phyloP scores from a whole-genome alignment of 2,888 invertebrate species.

The Cordilura impudica region DNA sequence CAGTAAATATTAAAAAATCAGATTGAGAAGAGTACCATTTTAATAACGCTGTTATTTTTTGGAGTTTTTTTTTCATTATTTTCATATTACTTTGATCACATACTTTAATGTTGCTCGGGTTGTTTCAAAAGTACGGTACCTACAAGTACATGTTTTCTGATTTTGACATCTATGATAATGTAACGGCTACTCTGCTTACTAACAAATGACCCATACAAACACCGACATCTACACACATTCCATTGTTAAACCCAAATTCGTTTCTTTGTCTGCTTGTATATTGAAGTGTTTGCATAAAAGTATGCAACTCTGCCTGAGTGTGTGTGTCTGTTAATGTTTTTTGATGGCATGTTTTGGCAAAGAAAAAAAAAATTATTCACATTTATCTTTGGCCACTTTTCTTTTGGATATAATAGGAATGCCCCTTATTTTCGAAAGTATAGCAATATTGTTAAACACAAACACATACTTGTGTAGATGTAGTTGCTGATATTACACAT shows the following conservation, averaged over 20 bases:
- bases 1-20: too few relatives aligned
- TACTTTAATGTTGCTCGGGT: background rate
- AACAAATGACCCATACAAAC: background rate
- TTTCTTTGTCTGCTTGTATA: background rate
- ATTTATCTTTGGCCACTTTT: constrained; percentile 41
- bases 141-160: constrained; percentile 30
- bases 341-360: constrained; percentile 4
- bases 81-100: background rate
- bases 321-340: constrained; percentile 2
- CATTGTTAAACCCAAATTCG: background rate
- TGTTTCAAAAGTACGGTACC: background rate
- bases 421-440: constrained; percentile 5
- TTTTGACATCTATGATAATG: constrained; percentile 58
- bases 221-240: background rate
- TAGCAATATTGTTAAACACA: background rate
- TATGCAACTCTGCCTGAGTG: background rate
- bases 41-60: too few relatives aligned
- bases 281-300: background rate
- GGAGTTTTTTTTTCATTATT: background rate
- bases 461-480: background rate
- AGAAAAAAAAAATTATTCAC: constrained; percentile 31
- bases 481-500: too few relatives aligned
- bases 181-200: constrained; percentile 36
- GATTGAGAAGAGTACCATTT: too few relatives aligned
- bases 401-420: constrained; percentile 18